Percentiles rank a stretch among this genome's conserved stretches.
Evolutionary conservation across 1,140 invertebrate species (phyloP).

Genomic region (Drosophila ficusphila): DNA sequence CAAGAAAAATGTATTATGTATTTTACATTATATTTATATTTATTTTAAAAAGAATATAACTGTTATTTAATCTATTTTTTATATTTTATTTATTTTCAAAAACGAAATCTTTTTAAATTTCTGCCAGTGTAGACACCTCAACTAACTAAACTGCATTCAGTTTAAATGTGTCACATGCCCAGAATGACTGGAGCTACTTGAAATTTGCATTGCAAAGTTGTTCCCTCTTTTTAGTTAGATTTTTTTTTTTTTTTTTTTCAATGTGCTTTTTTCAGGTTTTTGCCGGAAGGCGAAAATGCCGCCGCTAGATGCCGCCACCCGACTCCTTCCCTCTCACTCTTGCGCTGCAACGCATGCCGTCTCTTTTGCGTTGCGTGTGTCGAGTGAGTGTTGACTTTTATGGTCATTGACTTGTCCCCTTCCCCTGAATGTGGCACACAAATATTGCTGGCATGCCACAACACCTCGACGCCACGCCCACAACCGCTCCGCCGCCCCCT

Average conservation of each 20-base stretch:
- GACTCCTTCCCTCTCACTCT: neutral
- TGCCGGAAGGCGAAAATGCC: constrained; percentile 48
- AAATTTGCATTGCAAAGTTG: constrained; percentile 55
- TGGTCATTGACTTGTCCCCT: constrained; percentile 57
- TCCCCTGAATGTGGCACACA: constrained; percentile 16
- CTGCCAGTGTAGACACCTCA: neutral
- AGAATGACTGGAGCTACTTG: constrained; percentile 18
- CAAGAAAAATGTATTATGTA: too few relatives aligned
- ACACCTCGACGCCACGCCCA: neutral
- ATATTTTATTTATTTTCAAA: neutral
- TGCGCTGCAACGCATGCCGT: neutral
- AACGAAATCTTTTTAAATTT: neutral
- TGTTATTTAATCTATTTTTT: neutral
- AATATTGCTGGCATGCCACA: constrained; percentile 27
- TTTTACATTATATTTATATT: too few relatives aligned
- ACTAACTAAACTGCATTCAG: constrained; percentile 17
- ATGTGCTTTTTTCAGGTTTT: constrained; percentile 24
- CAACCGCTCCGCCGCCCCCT: neutral
- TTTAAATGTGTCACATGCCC: constrained; percentile 28
- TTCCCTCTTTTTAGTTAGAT: neutral
- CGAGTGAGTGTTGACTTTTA: constrained; percentile 59
- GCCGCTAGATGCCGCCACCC: constrained; percentile 28
- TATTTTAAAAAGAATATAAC: too few relatives aligned
- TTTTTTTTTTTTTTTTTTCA: constrained; percentile 9
- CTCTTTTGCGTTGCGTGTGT: constrained; percentile 23